These are phyloP conservation scores for Willisornis vidua DNA, from an alignment of 2,113 vertebrate genomes.

Conservation along the genomic window DNA sequence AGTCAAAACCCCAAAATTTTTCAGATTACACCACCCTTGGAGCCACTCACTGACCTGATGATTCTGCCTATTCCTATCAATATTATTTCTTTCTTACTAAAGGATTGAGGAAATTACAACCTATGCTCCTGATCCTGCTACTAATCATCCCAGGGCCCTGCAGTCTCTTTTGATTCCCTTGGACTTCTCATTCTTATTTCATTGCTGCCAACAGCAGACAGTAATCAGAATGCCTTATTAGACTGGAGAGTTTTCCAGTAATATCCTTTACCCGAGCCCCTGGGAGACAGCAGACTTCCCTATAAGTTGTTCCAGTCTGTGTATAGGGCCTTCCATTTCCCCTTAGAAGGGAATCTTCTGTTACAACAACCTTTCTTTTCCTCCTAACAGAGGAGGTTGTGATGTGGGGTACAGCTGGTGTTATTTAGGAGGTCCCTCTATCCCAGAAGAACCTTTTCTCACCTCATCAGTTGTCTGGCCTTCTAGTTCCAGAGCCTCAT, in stretches of 20 bases:
- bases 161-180: neutral
- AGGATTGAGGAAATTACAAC: neutral
- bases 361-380: neutral
- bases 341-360: neutral
- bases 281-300: neutral
- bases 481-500: neutral
- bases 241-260: neutral
- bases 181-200: neutral
- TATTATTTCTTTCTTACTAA: neutral
- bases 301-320: accelerated
- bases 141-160: neutral
- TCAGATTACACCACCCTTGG: neutral
- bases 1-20: neutral
- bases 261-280: neutral
- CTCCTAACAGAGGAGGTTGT: neutral
- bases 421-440: neutral
- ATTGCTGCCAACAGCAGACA: neutral
- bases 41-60: neutral
- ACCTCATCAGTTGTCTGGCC: neutral
- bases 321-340: neutral
- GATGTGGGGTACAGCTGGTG: neutral
- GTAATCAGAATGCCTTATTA: neutral
- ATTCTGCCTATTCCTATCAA: neutral
- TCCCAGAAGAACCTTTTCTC: neutral
- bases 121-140: neutral